Percentiles rank a stretch among this genome's conserved stretches.
Evolutionary conservation across 2,888 invertebrate genomes (phyloP).

Genomic region (Eupithecia dodoneata): DNA sequence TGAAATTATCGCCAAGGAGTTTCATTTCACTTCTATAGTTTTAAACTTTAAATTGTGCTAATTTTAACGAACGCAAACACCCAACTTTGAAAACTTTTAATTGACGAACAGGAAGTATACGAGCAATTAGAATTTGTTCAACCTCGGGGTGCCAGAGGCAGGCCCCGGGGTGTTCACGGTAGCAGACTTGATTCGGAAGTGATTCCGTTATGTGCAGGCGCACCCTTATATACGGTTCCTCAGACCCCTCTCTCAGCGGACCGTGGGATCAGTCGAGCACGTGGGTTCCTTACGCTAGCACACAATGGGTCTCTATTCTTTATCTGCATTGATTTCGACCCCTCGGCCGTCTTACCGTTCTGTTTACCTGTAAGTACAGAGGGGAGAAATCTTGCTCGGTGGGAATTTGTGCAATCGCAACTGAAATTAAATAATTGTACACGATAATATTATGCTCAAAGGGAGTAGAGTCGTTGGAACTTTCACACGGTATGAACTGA

Average conservation of each 20-base stretch:
- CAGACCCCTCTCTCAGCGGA: constrained; percentile 62
- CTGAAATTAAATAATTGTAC: constrained; percentile 75
- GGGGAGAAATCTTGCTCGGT: constrained; percentile 79
- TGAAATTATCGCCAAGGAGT: constrained; percentile 47
- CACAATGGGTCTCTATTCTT: constrained; percentile 77
- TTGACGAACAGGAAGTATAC: constrained; percentile 56
- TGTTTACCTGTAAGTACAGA: constrained; percentile 72
- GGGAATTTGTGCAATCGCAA: constrained; percentile 76
- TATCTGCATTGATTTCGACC: constrained; percentile 75
- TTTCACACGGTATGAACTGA: constrained; percentile 71
- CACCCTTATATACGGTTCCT: constrained; percentile 71
- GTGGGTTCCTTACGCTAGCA: constrained; percentile 78
- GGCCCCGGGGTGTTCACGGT: constrained; percentile 66
- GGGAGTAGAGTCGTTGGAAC: constrained; percentile 61
- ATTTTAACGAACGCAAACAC: constrained; percentile 57
- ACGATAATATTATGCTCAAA: constrained; percentile 70
- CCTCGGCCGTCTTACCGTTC: constrained; percentile 76
- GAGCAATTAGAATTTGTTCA: constrained; percentile 41
- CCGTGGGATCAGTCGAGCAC: constrained; percentile 79
- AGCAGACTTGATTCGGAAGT: constrained; percentile 68
- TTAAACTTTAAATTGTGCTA: constrained; percentile 46
- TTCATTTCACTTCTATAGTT: constrained; percentile 34
- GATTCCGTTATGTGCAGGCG: constrained; percentile 52
- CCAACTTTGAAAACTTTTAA: constrained; percentile 55
- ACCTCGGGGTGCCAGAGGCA: constrained; percentile 62